A percentile compares a stretch with the other conserved stretches of the same genome.
Conservation (phyloP, 2,797 vertebrate species). For the Crenichthys baileyi region DNA sequence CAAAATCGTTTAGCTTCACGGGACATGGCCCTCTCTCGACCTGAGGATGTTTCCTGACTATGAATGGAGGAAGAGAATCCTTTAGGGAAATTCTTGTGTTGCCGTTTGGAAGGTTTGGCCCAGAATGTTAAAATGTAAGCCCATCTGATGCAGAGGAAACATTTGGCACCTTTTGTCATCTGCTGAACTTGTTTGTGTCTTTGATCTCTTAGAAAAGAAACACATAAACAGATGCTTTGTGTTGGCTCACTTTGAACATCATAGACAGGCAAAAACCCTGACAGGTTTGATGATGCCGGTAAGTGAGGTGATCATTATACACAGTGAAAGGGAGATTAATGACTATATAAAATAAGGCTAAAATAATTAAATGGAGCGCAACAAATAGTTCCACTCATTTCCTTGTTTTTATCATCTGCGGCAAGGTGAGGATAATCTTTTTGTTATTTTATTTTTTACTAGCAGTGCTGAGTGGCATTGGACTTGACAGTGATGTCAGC, state of each 20-base stretch:
- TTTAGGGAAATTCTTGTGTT: constrained; percentile 76
- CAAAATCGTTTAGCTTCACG: constrained; percentile 78
- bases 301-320: constrained; percentile 63
- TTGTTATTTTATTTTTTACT: constrained; percentile 31
- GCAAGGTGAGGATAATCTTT: constrained; percentile 63
- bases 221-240: constrained; percentile 65
- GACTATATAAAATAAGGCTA: constrained; percentile 55
- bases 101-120: constrained; percentile 61
- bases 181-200: constrained; percentile 73
- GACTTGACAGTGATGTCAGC: constrained; percentile 74
- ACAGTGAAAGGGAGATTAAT: constrained; percentile 61
- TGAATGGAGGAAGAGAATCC: constrained; percentile 60
- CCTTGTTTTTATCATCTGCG: constrained; percentile 49
- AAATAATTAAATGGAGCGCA: constrained; percentile 41
- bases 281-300: constrained; percentile 57
- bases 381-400: constrained; percentile 29
- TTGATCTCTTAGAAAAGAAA: constrained; percentile 65
- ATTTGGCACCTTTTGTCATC: constrained; percentile 75
- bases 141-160: constrained; percentile 74
- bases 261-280: constrained; percentile 63
- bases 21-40: constrained; percentile 42
- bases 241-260: constrained; percentile 60
- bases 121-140: constrained; percentile 71
- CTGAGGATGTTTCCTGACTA: constrained; percentile 59
- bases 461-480: constrained; percentile 74